Conservation (phyloP, 2,113 vertebrate genomes). For the Lagopus leucura region DNA sequence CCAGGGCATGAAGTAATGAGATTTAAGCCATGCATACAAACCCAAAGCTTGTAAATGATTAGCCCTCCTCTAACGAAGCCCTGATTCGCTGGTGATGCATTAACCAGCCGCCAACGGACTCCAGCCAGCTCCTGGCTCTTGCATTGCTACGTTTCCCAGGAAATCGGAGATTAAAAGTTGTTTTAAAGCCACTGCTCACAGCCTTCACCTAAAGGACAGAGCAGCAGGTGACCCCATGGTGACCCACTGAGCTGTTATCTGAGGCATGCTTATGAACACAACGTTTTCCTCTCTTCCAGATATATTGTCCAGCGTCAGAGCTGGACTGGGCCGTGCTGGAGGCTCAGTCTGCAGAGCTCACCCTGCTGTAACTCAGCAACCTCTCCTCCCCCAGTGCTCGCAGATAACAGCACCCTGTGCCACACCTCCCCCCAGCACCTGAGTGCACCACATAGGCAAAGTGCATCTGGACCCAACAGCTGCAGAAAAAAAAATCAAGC, state of each 20-base stretch:
- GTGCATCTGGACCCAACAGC: neutral
- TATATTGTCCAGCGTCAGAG: too few relatives aligned
- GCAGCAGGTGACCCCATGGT: neutral
- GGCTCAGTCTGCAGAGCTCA: neutral
- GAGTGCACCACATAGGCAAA: accelerated
- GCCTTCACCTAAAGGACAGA: neutral
- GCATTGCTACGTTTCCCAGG: neutral
- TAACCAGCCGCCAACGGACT: neutral
- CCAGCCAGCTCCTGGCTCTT: neutral
- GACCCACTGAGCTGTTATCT: neutral
- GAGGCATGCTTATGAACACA: neutral
- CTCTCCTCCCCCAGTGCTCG: accelerated
- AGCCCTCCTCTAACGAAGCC: accelerated
- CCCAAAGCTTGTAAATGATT: slow-evolving; percentile 6
- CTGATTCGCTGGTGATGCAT: neutral
- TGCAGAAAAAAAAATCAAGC: neutral
- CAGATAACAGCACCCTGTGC: accelerated
- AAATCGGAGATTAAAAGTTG: neutral
- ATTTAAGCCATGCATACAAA: neutral
- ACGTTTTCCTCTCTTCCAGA: neutral
- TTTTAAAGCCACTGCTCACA: slow-evolving; percentile 7
- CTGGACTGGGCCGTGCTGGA: accelerated
- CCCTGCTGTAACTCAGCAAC: neutral
- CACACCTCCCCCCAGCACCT: accelerated
- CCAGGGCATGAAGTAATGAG: neutral